Evolutionary conservation across 2,113 vertebrate species (phyloP), one percentile per base, ranked within the genome.

Genomic region (Rhinoderma darwinii): DNA sequence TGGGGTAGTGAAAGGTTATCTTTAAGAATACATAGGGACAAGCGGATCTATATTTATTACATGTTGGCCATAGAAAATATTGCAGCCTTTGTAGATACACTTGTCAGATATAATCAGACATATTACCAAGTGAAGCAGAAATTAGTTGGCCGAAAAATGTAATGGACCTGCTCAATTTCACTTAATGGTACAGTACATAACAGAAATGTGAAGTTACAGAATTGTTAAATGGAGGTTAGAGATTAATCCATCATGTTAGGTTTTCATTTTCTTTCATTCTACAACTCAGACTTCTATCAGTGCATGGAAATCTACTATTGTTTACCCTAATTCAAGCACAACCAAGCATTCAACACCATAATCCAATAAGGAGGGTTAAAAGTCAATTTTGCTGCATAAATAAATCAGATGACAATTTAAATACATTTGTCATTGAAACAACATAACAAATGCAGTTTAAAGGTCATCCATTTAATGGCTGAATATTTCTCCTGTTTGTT

Each of bases 81-180:
- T 61, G 56, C 56, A n/a, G n/a, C 27, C 56, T 61, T 61, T 25
- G 14, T 50, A 56, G 20, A 37, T 8, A 79, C 47, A 54, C 50
- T 56, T 79, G 76, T 56, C 76, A 79, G 76, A 32, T 35, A 32
- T 35, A 79, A 79, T 79, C 9, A 79, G 9, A 51, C 8, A 37
- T 35, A 56, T 22, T 79, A 20, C 47, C 22, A 37, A 79, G 76
- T 37, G 50, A 56, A 54, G 50, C 32, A 79, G 76, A 56, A 35
- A 79, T 32, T 7, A 51, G 27, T 75, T 75, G 22, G n/a, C 32
- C 27, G 37, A 75, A n/a, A 39, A 75, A 44, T 41, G 14, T 14
- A 75, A 22, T 30, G 76, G 76, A 27, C 8, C 32, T 54, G 32
- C 17, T 37, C 56, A 30, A 79, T 0, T 56, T 79, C 27, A 32